Evolutionary conservation across 2,113 vertebrate species (phyloP), one percentile per base, ranked within the genome.

Genomic region (Fregata magnificens): DNA sequence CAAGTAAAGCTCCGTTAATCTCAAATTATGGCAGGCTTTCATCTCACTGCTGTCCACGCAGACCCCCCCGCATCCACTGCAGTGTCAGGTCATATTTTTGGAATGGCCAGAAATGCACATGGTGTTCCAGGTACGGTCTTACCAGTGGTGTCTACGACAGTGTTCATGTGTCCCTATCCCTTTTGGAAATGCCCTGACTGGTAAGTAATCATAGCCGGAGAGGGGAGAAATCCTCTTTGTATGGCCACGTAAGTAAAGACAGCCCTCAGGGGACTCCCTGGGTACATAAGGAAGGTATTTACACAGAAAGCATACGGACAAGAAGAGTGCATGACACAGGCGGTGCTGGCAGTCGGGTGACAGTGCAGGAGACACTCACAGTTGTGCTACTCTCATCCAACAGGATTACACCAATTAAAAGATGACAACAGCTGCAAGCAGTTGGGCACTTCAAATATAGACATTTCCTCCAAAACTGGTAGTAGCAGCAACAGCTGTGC

Each of bases 401-500:
- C 10, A 15, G 40, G 55, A 78, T 89, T 65, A 78, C 2, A 3
- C 34, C 76, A 88, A 80, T 76, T 82, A 70, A 79, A 95, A 90
- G 36, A 93, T 21, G 16, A 42, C 34, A 87, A 91, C 53, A 91
- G 61, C 94, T 91, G 84, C 89, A 69, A 32, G 87, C 63, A 91
- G 80, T 95, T 55, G 66, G 77, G 24, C 38, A 72, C 49, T 79
- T 58, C 67, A 83, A 82, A 95, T 29, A 53, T 44, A 53, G 72
- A 40, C 5, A 1, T 34, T 25, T 74, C 66, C 71, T 71, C 73
- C 79, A 83, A 76, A 88, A 82, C 40, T 52, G 77, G 25, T 28
- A 71, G 58, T 61, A 93, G 29, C 6, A 79, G 59, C 40, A 86
- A 67, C 90, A 97, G 91, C 95, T 95, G 87, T 82, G 56, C 81